phyloP scores from a whole-genome alignment of 2,797 vertebrate genomes.

The Tapirus indicus region DNA sequence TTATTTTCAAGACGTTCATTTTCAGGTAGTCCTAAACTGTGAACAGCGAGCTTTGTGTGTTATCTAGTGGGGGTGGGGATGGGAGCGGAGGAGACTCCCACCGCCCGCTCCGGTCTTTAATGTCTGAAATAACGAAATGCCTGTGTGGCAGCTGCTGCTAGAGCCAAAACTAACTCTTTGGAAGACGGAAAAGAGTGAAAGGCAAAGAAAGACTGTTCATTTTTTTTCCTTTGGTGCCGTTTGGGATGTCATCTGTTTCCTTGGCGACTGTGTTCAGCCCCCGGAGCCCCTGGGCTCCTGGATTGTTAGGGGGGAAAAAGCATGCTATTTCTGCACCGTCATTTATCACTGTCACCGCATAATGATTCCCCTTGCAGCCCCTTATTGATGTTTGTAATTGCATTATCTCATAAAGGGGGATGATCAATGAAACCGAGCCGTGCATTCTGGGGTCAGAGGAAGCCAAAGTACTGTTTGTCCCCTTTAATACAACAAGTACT shows the following conservation, averaged over 20 bases:
- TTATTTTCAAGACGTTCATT: slow-evolving; percentile 37
- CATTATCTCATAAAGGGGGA: slow-evolving; percentile 98
- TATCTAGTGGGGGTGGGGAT: slow-evolving; percentile 72
- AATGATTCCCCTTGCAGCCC: slow-evolving; percentile 99
- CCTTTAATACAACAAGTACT: slow-evolving; percentile 92
- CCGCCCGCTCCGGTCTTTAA: slow-evolving; percentile 78
- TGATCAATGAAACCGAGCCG: slow-evolving; percentile 96
- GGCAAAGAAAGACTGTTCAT: slow-evolving; percentile 91
- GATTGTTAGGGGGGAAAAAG: slow-evolving; percentile 94
- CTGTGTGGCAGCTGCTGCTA: slow-evolving; percentile 88
- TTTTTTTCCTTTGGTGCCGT: slow-evolving; percentile 92
- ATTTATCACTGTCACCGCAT: slow-evolving; percentile 99
- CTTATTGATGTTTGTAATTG: slow-evolving; percentile 99
- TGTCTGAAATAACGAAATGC: slow-evolving; percentile 86
- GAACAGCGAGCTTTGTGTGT: slow-evolving; percentile 80
- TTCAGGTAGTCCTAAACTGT: slow-evolving; percentile 77
- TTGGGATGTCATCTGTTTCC: slow-evolving; percentile 99
- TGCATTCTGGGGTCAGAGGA: slow-evolving; percentile 95
- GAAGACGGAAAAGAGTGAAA: slow-evolving; percentile 87
- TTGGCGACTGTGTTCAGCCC: slow-evolving; percentile 96
- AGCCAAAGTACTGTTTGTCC: slow-evolving; percentile 93
- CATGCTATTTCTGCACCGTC: slow-evolving; percentile 97
- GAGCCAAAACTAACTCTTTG: slow-evolving; percentile 89
- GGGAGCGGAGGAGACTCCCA: slow-evolving; percentile 59
- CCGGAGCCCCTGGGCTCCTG: slow-evolving; percentile 95